Evolutionary conservation across 2,888 invertebrate genomes (phyloP).

Genomic region (Drosophila mettleri): DNA sequence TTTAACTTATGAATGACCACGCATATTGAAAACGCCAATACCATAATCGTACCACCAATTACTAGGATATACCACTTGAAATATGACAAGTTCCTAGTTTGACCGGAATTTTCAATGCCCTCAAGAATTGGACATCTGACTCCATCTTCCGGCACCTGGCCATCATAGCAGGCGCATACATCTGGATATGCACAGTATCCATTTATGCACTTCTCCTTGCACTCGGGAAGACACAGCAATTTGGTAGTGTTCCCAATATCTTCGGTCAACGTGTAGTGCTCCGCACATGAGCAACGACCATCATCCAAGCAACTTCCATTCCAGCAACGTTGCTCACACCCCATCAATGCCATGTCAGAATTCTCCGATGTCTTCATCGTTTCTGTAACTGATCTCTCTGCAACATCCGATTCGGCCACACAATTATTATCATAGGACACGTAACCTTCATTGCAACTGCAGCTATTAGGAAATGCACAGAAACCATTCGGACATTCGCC

Average conservation of each 20-base stretch:
- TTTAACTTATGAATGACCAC: slow-evolving; percentile 42
- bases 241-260: slow-evolving; percentile 2
- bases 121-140: slow-evolving; percentile 16
- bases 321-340: slow-evolving; percentile 39
- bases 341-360: accelerated
- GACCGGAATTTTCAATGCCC: background rate
- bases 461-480: slow-evolving; percentile 32
- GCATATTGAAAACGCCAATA: slow-evolving; percentile 41
- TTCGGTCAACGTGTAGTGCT: slow-evolving; percentile 33
- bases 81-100: background rate
- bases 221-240: slow-evolving; percentile 52
- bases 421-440: slow-evolving; percentile 15
- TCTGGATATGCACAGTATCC: slow-evolving; percentile 54
- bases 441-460: slow-evolving; percentile 36
- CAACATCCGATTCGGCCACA: background rate
- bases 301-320: slow-evolving; percentile 57
- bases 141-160: slow-evolving; percentile 24
- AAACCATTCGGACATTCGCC: slow-evolving; percentile 20
- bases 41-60: slow-evolving; percentile 11
- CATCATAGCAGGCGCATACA: slow-evolving; percentile 47
- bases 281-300: slow-evolving; percentile 37
- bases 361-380: background rate
- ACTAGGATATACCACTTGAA: slow-evolving; percentile 18
- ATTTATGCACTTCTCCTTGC: slow-evolving; percentile 37
- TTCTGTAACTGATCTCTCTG: background rate